Evolutionary conservation across 2,797 vertebrate genomes (phyloP).

Genomic region (Bryconaethiops microstoma): DNA sequence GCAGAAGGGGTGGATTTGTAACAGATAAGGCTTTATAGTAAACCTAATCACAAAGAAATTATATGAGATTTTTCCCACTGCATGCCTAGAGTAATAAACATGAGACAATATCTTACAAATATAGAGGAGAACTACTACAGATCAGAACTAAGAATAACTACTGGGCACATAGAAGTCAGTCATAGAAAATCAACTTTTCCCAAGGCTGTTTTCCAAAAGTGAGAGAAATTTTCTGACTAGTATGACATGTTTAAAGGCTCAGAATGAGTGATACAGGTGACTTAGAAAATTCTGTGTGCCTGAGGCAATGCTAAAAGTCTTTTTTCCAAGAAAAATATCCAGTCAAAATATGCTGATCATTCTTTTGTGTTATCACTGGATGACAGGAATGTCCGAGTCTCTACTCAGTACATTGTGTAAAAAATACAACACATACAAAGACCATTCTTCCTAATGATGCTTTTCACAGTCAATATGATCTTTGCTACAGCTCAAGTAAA

Average conservation of each 20-base stretch:
- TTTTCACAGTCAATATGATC: background rate
- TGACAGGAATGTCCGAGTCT: constrained; percentile 14
- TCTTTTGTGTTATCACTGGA: constrained; percentile 26
- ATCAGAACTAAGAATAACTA: background rate
- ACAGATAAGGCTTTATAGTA: background rate
- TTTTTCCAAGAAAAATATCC: constrained; percentile 49
- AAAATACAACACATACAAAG: background rate
- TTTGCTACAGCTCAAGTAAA: background rate
- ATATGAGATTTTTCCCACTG: background rate
- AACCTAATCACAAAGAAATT: background rate
- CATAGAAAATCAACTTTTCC: background rate
- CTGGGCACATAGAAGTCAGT: background rate
- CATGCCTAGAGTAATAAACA: background rate
- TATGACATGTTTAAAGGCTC: constrained; percentile 20
- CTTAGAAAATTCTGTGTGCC: constrained; percentile 50
- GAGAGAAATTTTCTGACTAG: constrained; percentile 7
- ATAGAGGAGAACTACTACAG: too few relatives aligned
- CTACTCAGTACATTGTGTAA: background rate
- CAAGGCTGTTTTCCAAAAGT: constrained; percentile 10
- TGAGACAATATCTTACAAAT: background rate
- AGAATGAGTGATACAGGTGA: constrained; percentile 42
- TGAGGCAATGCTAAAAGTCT: constrained; percentile 40
- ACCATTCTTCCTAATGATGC: background rate
- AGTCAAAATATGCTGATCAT: constrained; percentile 5
- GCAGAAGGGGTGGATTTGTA: background rate